Conservation (phyloP, 2,888 invertebrate genomes). For the Drosophila conformis region DNA sequence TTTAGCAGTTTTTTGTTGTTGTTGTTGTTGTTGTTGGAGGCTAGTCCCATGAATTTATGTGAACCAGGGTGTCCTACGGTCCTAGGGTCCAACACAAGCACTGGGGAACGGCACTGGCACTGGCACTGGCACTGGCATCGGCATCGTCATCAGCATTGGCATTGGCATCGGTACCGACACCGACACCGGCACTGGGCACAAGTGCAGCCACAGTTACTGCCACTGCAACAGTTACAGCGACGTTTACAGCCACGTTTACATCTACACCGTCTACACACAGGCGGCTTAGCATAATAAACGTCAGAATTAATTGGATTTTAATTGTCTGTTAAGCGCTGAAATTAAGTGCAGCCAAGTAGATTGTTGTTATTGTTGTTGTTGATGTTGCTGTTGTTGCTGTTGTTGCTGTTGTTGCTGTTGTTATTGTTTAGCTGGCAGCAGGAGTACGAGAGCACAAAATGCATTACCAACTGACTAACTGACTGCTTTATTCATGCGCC, state of each 20-base stretch:
- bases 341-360: slow-evolving; percentile 81
- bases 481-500: slow-evolving; percentile 76
- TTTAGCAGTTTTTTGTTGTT: slow-evolving; percentile 17
- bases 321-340: slow-evolving; percentile 84
- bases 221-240: slow-evolving; percentile 39
- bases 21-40: slow-evolving; percentile 29
- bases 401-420: slow-evolving; percentile 28
- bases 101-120: slow-evolving; percentile 1
- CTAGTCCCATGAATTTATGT: slow-evolving; percentile 53
- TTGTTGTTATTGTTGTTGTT: slow-evolving; percentile 41
- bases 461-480: slow-evolving; percentile 77
- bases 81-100: slow-evolving; percentile 12
- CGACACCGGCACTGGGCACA: slow-evolving; percentile 8
- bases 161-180: slow-evolving; percentile 4
- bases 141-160: neutral
- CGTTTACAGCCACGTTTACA: slow-evolving; percentile 54
- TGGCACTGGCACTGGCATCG: neutral
- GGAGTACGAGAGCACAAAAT: slow-evolving; percentile 54
- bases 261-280: slow-evolving; percentile 55
- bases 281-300: slow-evolving; percentile 85
- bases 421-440: slow-evolving; percentile 45
- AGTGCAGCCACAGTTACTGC: slow-evolving; percentile 17
- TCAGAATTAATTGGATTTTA: slow-evolving; percentile 85
- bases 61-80: slow-evolving; percentile 43
- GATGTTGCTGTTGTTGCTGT: slow-evolving; percentile 4